Evolutionary conservation across 2,113 vertebrate species (phyloP), one percentile per base, ranked within the genome.

Genomic region (Chaenocephalus aceratus): DNA sequence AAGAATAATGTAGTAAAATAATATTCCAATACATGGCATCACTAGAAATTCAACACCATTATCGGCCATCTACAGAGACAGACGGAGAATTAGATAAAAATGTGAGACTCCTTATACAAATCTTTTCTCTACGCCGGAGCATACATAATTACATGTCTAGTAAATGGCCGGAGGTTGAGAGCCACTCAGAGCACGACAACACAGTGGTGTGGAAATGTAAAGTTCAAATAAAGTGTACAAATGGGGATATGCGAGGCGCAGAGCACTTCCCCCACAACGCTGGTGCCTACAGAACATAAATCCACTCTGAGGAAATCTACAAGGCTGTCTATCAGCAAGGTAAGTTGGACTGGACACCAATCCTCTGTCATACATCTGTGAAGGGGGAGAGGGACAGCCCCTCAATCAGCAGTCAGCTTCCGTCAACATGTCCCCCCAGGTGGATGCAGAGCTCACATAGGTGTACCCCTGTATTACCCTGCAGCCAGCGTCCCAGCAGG

Each of bases 1-100:
- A 92, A 89, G 92, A 93, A 93, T 93, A 93, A 94, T 94, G 84
- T 84, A 77, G 83, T 89, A 90, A 86, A 91, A 93, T 91, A 89
- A 77, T 66, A 77, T 81, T 75, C 82, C 76, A 82, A 41, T 83
- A 85, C 70, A 76, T 74, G 86, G 88, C 79, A n/a, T 61, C 60
- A 54, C 77, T 45, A 13, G 81, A 74, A 78, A 86, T 85, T 60
- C 85, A 67, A 81, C 83, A 49, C 80, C 66, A 88, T 92, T 82
- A 91, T 92, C 88, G 72, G 69, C 88, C 41, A 84, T 91, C 87
- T 86, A 78, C 83, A 66, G 82, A 81, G 87, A 85, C 69, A 64
- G 70, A 72, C 61, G 57, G 61, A 53, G 41, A 89, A 89, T 89
- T 81, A 89, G 86, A 91, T 84, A 75, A 90, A 41, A 90, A 86